Base-by-base conservation (phyloP, 2,888 invertebrate genomes). In the Philopedon plagiatum region DNA sequence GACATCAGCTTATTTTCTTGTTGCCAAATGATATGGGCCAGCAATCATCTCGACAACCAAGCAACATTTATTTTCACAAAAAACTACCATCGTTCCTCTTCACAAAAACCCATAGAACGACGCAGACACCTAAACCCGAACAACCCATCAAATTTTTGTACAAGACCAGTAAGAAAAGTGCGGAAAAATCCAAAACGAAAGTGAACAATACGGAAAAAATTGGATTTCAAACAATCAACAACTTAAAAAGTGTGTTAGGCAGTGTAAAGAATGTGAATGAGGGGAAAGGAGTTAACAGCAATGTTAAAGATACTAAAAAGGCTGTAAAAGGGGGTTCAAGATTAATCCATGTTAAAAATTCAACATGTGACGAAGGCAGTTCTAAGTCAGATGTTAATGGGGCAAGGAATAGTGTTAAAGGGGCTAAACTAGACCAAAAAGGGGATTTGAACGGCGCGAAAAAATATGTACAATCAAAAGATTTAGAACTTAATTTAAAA, bases 61-160 rank as follows among this genome's bases (percentile, higher is more conserved):
- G 77, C 78, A 78, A 79, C 76, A 76, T 75, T 71, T 78, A 78
- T 65, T 80, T 80, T 77, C 86, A 87, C 75, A 93, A 92, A 85
- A 77, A 77, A 67, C 69, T 79, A 49, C 73, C 75, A 11, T 58
- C 65, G 18, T 93, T 93, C 93, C 91, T 93, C 67, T 86, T 93
- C 41, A 90, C 91, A 80, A 91, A 91, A 76, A 90, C 91, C 78
- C 87, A 81, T 37, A 66, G 69, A 26, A 75, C 80, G 49, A 82
- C 82, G 34, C 79, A 80, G 72, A 79, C 83, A 75, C 81, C 82
- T 26, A 81, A 82, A 70, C 83, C 83, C 19, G 83, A 85, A 76
- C 84, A 86, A 77, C 86, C 86, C 49, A 86, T 86, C 71, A 84
- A 85, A 76, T 85, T 86, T 76, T 84, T 86, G 75, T 85, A 83